A percentile compares a stretch with the other conserved stretches of the same genome.
These are phyloP conservation scores for Anastrepha ludens DNA, from an alignment of 1,140 invertebrate species.

Conservation along the genomic window DNA sequence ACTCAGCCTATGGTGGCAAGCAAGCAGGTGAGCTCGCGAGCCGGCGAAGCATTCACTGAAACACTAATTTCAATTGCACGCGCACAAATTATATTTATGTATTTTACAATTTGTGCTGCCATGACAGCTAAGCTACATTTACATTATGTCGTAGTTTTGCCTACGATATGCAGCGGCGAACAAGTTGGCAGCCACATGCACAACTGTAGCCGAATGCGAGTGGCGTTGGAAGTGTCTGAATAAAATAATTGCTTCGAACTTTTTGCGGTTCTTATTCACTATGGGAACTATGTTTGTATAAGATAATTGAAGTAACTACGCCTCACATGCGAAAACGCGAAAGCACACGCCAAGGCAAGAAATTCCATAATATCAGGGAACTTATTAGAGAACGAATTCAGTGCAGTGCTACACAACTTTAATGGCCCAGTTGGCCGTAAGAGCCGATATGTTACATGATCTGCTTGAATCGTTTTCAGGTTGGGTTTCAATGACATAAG, in stretches of 20 bases:
- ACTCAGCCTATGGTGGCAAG: neutral
- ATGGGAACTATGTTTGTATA: neutral
- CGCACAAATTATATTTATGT: slow-evolving; percentile 13
- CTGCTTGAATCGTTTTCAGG: too few relatives aligned
- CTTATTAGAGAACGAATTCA: neutral
- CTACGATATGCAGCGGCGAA: neutral
- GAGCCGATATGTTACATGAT: too few relatives aligned
- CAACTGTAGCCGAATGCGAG: neutral
- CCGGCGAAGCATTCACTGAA: neutral
- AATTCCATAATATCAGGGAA: neutral
- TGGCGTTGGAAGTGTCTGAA: neutral
- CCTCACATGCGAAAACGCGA: neutral
- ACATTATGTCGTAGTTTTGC: too few relatives aligned
- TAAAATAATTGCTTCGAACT: slow-evolving; percentile 1
- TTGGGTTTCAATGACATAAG: too few relatives aligned
- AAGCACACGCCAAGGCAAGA: neutral
- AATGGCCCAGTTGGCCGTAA: too few relatives aligned
- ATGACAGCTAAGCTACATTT: too few relatives aligned
- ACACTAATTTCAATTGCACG: slow-evolving; percentile 24
- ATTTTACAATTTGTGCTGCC: slow-evolving; percentile 35
- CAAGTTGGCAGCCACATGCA: neutral
- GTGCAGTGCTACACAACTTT: too few relatives aligned
- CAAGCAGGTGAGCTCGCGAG: neutral
- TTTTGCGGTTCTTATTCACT: neutral
- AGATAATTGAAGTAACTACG: neutral